phyloP scores from a whole-genome alignment of 2,797 vertebrate species.

The Iguana delicatissima region DNA sequence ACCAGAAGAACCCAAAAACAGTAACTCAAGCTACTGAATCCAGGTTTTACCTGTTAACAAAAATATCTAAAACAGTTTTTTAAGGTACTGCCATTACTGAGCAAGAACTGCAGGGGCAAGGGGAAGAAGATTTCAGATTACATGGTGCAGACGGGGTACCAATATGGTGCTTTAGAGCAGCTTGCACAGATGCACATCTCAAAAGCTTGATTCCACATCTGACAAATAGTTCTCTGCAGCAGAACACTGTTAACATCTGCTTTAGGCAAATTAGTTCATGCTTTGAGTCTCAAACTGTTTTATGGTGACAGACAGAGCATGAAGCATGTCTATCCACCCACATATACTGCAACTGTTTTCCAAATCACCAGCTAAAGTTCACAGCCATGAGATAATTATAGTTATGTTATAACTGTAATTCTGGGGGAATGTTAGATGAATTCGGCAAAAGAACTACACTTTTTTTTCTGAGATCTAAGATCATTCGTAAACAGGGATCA shows the following conservation, averaged over 20 bases:
- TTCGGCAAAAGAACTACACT: neutral
- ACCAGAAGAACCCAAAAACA: neutral
- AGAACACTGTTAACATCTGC: neutral
- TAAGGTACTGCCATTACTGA: neutral
- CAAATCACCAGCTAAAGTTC: neutral
- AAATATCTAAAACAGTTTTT: conserved; percentile 1
- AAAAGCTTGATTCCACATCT: neutral
- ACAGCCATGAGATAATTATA: neutral
- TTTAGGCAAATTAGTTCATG: neutral
- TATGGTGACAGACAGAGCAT: neutral
- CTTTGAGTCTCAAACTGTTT: neutral
- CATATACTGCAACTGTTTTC: neutral
- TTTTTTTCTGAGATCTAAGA: neutral
- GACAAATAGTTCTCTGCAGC: neutral
- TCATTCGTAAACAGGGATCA: neutral
- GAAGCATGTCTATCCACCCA: neutral
- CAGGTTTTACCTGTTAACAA: neutral
- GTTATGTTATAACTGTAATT: neutral
- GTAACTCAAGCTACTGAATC: neutral
- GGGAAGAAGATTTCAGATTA: neutral
- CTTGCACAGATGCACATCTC: neutral
- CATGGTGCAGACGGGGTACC: neutral
- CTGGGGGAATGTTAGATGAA: neutral
- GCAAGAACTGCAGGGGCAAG: neutral
- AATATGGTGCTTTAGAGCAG: neutral